Percentiles rank a stretch among this genome's conserved stretches.
Evolutionary conservation across 2,888 invertebrate species (phyloP).

Genomic region (Pecten maximus): DNA sequence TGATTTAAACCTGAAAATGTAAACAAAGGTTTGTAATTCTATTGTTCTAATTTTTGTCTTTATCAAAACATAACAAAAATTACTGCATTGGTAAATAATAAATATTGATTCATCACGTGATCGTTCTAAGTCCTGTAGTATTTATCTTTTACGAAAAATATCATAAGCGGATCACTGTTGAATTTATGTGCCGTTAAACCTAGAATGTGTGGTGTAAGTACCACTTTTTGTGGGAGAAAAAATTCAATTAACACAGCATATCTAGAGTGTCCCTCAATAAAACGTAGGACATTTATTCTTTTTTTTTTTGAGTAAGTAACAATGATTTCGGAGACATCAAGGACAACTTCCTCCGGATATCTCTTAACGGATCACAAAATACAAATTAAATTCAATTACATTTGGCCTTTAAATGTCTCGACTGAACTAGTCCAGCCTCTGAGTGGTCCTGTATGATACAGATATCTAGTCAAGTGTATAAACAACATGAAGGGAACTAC

Average conservation of each 20-base stretch:
- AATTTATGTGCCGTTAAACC: not conserved
- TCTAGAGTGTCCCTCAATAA: not conserved
- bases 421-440: not conserved
- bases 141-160: no score
- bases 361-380: not conserved
- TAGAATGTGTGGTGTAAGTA: not conserved
- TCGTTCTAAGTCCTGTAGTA: no score
- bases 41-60: no score
- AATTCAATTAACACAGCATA: not conserved
- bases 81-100: no score
- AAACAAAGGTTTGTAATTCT: no score
- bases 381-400: not conserved
- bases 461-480: not conserved
- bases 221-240: not conserved
- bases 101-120: no score
- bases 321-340: not conserved
- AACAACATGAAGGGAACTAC: not conserved
- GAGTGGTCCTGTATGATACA: not conserved
- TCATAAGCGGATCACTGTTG: not conserved
- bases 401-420: not conserved
- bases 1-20: no score
- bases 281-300: not conserved
- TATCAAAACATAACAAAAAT: no score
- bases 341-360: not conserved
- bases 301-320: not conserved